Base-by-base conservation (phyloP, 2,888 invertebrate genomes). In the Polietes domitor region DNA sequence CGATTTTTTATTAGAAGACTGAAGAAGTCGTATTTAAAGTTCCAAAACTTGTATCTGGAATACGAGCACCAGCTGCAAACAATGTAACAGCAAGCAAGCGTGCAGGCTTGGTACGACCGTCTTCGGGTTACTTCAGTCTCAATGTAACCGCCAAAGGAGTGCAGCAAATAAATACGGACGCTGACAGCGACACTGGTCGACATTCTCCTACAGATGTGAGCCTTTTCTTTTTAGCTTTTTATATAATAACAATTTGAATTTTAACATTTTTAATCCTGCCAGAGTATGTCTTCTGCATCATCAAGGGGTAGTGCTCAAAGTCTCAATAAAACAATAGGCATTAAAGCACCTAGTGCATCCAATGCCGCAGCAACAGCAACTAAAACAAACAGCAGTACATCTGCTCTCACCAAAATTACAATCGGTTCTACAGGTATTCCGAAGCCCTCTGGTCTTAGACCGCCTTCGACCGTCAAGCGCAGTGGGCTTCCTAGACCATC, bases 281-380 rank as follows among this genome's bases (percentile, higher is more conserved):
- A 92, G 92, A 92, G 91, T 73, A 89, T 91, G 85, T 92, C 92
- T 15, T 92, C 92, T 15, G 90, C 90, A 41, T 92, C 91, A 15
- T 92, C 92, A 9, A 91, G 89, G 61, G 89, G 90, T 41, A 92
- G 92, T 87, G 79, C 89, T 6, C 88, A 89, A 74, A 87, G 88
- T 77, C 87, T 88, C 77, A 88, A 87, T 10, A 77, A 82, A 28
- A 55, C 79, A 6, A 28, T 47, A 82, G 85, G 71, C 24, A 73
- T 63, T 77, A 77, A 80, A 78, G 15, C 75, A 71, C 4, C 78
- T 26, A 72, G 43, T 41, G 28, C 50, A 24, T 79, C n/a, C n/a
- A n/a, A n/a, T n/a, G n/a, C n/a, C 3, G 47, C 19, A 24, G 21
- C 82, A 10, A 24, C 55, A 47, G 50, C 80, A 72, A 55, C 71